Percentiles rank a stretch among this genome's conserved stretches.
phyloP scores from a whole-genome alignment of 2,888 invertebrate genomes.

The Amorpha juglandis region DNA sequence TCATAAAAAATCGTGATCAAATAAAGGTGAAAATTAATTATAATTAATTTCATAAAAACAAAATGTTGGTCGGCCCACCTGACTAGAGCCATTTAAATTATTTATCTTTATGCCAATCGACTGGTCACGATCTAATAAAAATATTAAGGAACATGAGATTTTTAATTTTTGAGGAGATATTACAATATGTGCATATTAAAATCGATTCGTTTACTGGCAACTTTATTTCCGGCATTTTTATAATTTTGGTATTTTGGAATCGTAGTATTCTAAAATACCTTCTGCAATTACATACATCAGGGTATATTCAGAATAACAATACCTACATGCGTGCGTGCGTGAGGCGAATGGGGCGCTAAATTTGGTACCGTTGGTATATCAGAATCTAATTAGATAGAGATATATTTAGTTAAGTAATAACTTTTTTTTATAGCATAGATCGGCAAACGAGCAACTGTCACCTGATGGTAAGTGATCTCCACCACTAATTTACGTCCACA shows the following conservation, averaged over 20 bases:
- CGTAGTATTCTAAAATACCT: background rate
- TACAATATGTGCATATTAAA: slow-evolving; percentile 8
- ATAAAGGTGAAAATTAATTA: slow-evolving; percentile 37
- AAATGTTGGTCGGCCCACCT: slow-evolving; percentile 32
- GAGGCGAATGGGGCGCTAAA: no score
- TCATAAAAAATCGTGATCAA: slow-evolving; percentile 30
- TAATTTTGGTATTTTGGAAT: background rate
- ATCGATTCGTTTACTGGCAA: background rate
- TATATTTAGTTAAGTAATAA: no score
- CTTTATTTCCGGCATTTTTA: no score
- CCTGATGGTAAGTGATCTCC: no score
- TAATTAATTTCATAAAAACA: slow-evolving; percentile 43
- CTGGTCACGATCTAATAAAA: slow-evolving; percentile 35
- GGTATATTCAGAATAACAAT: no score
- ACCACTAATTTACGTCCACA: no score
- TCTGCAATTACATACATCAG: background rate
- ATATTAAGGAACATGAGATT: slow-evolving; percentile 29
- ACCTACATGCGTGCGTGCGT: no score
- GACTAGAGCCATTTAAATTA: slow-evolving; percentile 37
- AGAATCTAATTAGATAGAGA: no score
- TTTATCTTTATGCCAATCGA: slow-evolving; percentile 36
- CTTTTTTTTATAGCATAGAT: no score
- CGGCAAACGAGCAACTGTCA: no score
- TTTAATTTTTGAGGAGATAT: background rate
- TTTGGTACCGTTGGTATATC: no score